Evolutionary conservation across 2,888 invertebrate genomes (phyloP), one percentile per base, ranked within the genome.

Genomic region (Drosophila affinis): DNA sequence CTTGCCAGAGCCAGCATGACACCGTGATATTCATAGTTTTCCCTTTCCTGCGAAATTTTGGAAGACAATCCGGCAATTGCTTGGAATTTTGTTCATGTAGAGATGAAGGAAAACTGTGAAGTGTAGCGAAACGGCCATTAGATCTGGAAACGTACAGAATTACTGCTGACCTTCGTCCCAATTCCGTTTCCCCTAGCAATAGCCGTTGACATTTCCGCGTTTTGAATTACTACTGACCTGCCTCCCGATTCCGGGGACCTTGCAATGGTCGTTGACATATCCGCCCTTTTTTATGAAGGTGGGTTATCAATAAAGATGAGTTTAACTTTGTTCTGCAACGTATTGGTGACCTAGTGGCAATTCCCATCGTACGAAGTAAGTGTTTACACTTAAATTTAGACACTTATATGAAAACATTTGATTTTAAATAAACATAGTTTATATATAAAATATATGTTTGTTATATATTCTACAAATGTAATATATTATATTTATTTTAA

Each of bases 11-110:
- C 78, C 62, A 72, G 65, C 72, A 49, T 55, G 55, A 68, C 77
- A 76, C 73, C 73, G 68, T 75, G 61, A 62, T 85, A 65, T 79
- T 73, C 79, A 82, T 85, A 69, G 70, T 57, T 61, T 58, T 77
- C 72, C 21, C 48, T 48, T 53, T 72, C 55, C 74, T 49, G 74
- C 65, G 72, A 72, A 72, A 65, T 64, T 65, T 72, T 55, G 55
- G 73, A 53, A 64, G 63, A 84, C 71, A 63, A 68, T 73, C 64
- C 61, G 52, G 68, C 63, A 62, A 71, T 71, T 77, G 60, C 74
- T 48, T 71, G 76, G 74, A 86, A 77, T 74, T 74, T 52, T 65
- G 62, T 61, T 47, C 34, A 54, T 51, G 63, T 48, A 48, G 46
- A 32, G 34, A 47, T 57, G 57, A 44, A 27, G 54, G 54, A 32